phyloP scores from a whole-genome alignment of 2,797 vertebrate species.

The Acanthurus lineatus region DNA sequence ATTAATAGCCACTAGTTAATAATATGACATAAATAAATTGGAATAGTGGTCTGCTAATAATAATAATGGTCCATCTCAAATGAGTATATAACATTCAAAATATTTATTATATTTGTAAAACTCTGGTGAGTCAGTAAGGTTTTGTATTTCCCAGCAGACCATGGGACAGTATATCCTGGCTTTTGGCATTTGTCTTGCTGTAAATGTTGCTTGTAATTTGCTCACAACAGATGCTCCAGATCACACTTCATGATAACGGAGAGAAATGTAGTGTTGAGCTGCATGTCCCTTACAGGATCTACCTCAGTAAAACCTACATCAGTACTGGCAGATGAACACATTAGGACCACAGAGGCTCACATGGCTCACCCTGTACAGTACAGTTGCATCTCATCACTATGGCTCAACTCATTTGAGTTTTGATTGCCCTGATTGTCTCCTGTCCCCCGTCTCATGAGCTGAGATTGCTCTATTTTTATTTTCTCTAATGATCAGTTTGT shows the following conservation, averaged over 20 bases:
- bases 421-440: slow-evolving; percentile 64
- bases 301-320: slow-evolving; percentile 5
- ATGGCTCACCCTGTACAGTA: slow-evolving; percentile 26
- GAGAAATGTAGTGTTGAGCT: slow-evolving; percentile 9
- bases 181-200: slow-evolving; percentile 16
- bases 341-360: neutral
- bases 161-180: slow-evolving; percentile 13
- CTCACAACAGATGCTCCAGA: slow-evolving; percentile 1
- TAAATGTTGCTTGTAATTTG: slow-evolving; percentile 27
- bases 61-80: too few relatives aligned
- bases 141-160: neutral
- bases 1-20: too few relatives aligned
- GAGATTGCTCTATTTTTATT: slow-evolving; percentile 72
- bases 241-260: slow-evolving; percentile 25
- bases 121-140: too few relatives aligned
- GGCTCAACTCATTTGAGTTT: slow-evolving; percentile 55
- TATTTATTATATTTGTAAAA: too few relatives aligned
- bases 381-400: slow-evolving; percentile 37
- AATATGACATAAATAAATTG: too few relatives aligned
- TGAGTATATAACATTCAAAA: too few relatives aligned
- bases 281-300: neutral
- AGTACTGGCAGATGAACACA: slow-evolving; percentile 18
- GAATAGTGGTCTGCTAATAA: too few relatives aligned
- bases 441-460: slow-evolving; percentile 65
- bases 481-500: slow-evolving; percentile 64